Conservation (phyloP, 2,113 vertebrate species). For the Phrynosoma blainvillii region DNA sequence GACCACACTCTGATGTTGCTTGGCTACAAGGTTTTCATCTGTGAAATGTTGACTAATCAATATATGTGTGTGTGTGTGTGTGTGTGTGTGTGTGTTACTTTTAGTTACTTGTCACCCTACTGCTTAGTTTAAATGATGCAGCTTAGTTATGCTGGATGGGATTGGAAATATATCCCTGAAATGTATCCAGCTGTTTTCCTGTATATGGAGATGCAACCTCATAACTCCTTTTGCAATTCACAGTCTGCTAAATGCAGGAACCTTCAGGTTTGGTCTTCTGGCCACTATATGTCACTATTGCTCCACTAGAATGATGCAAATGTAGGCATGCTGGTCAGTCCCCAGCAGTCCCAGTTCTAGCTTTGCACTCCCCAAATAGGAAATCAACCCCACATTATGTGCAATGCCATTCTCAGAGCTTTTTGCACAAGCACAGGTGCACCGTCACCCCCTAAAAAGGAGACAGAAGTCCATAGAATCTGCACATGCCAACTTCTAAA, state of each 20-base stretch:
- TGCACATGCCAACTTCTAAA: not conserved
- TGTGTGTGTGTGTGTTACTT: too few relatives aligned
- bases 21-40: too few relatives aligned
- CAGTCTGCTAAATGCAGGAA: not conserved
- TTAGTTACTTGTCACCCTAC: too few relatives aligned
- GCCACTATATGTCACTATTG: constrained; percentile 67
- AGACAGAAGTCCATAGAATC: not conserved
- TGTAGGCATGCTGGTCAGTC: not conserved
- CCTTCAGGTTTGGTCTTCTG: constrained; percentile 26
- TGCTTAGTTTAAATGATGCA: too few relatives aligned
- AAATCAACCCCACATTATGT: not conserved
- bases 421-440: too few relatives aligned
- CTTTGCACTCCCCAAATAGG: not conserved
- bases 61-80: too few relatives aligned
- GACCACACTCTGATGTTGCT: too few relatives aligned
- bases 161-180: too few relatives aligned
- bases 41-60: too few relatives aligned
- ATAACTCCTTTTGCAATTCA: not conserved
- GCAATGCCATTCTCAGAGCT: not conserved
- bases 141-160: too few relatives aligned
- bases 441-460: not conserved
- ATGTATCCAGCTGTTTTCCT: too few relatives aligned
- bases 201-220: fast-evolving
- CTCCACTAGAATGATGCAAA: constrained; percentile 38
- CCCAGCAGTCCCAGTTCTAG: too few relatives aligned